Evolutionary conservation across 1,140 invertebrate species (phyloP), one percentile per base, ranked within the genome.

Genomic region (Lepidurus packardi): DNA sequence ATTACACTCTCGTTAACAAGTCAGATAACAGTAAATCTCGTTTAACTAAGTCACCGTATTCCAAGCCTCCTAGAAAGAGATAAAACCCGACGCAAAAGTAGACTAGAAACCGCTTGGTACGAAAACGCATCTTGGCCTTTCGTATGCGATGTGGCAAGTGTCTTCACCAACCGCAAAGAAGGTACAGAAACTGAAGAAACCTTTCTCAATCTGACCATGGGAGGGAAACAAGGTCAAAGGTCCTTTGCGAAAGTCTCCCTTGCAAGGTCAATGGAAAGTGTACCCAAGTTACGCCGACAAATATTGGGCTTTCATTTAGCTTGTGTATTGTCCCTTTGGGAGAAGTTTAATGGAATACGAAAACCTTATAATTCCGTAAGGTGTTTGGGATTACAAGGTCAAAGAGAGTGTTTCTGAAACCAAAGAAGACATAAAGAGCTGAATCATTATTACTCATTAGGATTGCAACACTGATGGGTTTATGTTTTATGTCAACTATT

Each of bases 31-130:
- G 34, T 34, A 4, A 34, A 0, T 34, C 34, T 34, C 34, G 34
- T 34, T 34, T 34, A 34, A 34, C 34, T 34, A 43, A 47, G 21
- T 13, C 43, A 78, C 77, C 77, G 34, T 78, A 65, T 78, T 78
- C 77, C 44, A 74, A 73, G 45, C 77, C 77, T 25, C 45, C 73
- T 7, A 78, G 25, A 74, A 78, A 78, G 13, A 78, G 73, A 13
- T 78, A 78, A 44, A 43, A 73, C 10, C 53, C 77, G 13, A 78
- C 47, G n/a, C 43, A 45, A 44, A 43, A 42, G 43, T 65, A 78
- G 24, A 65, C 65, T 43, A 78, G 24, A 21, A 73, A 21, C 16
- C 77, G 65, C 21, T 78, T 78, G 13, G 77, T 78, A 45, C 73
- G 53, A 65, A 78, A 78, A 45, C 43, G 65, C 77, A 78, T 78